Evolutionary conservation across 2,888 invertebrate genomes (phyloP).

Genomic region (Chrysolina americana): DNA sequence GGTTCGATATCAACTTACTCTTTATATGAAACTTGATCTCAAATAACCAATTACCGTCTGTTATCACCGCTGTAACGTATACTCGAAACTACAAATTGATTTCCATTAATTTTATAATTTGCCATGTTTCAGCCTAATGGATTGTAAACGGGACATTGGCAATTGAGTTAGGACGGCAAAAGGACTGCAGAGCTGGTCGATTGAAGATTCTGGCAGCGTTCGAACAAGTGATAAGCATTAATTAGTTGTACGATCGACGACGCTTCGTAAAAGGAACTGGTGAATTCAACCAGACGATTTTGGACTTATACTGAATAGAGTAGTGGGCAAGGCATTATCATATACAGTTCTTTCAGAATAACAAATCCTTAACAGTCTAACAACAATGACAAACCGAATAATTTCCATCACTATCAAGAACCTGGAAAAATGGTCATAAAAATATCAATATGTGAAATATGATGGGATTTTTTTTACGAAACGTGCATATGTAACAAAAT

Average conservation of each 20-base stretch:
- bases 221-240: constrained; percentile 48
- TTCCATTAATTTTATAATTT: constrained; percentile 32
- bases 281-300: too few relatives aligned
- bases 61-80: constrained; percentile 1
- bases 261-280: constrained; percentile 2
- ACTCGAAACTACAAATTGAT: constrained; percentile 37
- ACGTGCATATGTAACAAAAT: too few relatives aligned
- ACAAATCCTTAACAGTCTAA: too few relatives aligned
- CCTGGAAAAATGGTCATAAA: too few relatives aligned
- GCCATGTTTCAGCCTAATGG: constrained; percentile 37
- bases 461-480: too few relatives aligned
- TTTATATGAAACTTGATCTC: not conserved
- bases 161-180: constrained; percentile 46
- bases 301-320: too few relatives aligned
- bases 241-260: constrained; percentile 43
- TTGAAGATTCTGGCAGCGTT: constrained; percentile 47
- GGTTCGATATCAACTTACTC: too few relatives aligned
- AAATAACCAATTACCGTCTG: not conserved
- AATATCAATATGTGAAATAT: too few relatives aligned
- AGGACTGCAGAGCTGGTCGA: constrained; percentile 32
- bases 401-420: too few relatives aligned
- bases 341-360: too few relatives aligned
- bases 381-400: too few relatives aligned
- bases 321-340: too few relatives aligned
- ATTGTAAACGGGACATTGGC: constrained; percentile 38